Conservation (phyloP, 2,797 vertebrate species). For the Pantherophis vulpinus region DNA sequence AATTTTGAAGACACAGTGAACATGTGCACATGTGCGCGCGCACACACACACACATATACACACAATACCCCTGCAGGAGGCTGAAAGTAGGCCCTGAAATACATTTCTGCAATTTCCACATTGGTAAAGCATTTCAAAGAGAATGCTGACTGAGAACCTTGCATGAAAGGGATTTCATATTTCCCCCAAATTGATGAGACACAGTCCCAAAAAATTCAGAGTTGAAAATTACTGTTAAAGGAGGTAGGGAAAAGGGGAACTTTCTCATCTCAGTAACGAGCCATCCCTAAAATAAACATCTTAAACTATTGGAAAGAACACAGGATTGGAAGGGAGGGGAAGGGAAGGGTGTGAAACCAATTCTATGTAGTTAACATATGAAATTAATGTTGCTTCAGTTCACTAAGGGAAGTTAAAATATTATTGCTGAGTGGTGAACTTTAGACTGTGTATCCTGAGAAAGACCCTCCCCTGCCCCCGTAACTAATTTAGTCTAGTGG, state of each 20-base stretch:
- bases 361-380: background rate
- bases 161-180: background rate
- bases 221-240: background rate
- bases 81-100: slow-evolving; percentile 32
- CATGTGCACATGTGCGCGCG: slow-evolving; percentile 30
- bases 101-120: slow-evolving; percentile 47
- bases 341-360: background rate
- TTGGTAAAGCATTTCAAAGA: background rate
- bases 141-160: background rate
- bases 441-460: background rate
- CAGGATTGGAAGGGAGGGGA: background rate
- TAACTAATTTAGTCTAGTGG: background rate
- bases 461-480: background rate
- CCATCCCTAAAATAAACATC: background rate
- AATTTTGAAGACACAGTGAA: background rate
- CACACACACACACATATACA: slow-evolving; percentile 47
- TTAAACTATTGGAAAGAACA: background rate
- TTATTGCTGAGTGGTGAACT: background rate
- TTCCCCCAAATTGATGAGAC: background rate
- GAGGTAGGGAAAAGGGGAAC: background rate
- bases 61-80: slow-evolving; percentile 37
- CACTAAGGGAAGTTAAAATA: background rate
- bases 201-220: background rate
- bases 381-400: background rate
- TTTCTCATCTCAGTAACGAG: background rate